phyloP scores from a whole-genome alignment of 2,113 vertebrate genomes.

The Phyllostomus discolor region DNA sequence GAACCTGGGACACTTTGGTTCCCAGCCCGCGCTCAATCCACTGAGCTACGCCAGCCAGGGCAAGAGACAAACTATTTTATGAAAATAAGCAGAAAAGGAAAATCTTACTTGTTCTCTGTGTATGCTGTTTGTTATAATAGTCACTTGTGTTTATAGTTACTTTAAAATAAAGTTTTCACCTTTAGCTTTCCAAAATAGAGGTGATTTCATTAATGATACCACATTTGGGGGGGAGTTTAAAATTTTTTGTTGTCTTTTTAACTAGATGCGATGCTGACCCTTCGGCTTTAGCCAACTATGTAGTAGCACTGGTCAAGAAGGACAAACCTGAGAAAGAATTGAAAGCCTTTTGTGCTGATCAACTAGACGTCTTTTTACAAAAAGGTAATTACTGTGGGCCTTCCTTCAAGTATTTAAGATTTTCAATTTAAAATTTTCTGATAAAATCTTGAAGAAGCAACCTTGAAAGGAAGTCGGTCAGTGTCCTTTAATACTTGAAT shows the following conservation, averaged over 20 bases:
- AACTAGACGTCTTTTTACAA: conserved; percentile 98
- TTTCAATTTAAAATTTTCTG: conserved; percentile 42
- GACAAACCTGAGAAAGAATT: conserved; percentile 98
- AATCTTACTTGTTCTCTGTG: not conserved
- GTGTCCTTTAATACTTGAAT: not conserved
- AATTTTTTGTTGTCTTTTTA: conserved; percentile 54
- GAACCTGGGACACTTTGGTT: too few species aligned
- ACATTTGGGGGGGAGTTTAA: not conserved
- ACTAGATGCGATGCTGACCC: conserved; percentile 98
- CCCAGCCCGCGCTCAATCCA: too few species aligned
- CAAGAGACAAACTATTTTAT: not conserved
- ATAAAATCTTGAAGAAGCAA: not conserved
- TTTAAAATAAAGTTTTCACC: conserved; percentile 7
- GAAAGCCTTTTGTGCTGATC: conserved; percentile 96
- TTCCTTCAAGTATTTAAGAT: conserved; percentile 41
- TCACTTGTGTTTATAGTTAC: not conserved
- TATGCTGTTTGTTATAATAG: not conserved
- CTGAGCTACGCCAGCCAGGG: too few species aligned
- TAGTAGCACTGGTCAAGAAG: conserved; percentile 98
- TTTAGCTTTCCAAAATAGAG: not conserved
- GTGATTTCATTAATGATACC: not conserved
- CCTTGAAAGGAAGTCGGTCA: conserved; percentile 10
- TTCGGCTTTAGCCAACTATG: conserved; percentile 97
- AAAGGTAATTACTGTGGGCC: conserved; percentile 87
- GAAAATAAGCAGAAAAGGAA: conserved; percentile 47